A percentile compares a stretch with the other conserved stretches of the same genome.
Conservation (phyloP, 2,113 vertebrate genomes). For the Syngnathoides biaculeatus region DNA sequence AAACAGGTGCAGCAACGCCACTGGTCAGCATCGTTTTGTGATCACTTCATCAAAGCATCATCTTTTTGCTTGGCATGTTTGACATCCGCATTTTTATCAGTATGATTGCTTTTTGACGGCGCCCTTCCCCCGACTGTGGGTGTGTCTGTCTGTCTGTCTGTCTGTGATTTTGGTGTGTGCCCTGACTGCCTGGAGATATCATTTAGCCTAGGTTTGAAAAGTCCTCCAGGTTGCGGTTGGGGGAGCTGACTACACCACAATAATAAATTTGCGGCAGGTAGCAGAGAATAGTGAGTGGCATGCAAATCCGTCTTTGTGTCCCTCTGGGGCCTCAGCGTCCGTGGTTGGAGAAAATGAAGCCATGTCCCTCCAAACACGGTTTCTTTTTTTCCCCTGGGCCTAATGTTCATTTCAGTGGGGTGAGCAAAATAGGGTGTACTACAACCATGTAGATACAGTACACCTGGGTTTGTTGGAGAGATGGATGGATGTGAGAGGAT, state of each 20-base stretch:
- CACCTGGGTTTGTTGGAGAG: constrained; percentile 51
- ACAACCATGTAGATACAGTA: constrained; percentile 49
- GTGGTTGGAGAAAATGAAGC: constrained; percentile 69
- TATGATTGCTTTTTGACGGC: constrained; percentile 69
- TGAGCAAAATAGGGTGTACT: constrained; percentile 56
- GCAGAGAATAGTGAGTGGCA: constrained; percentile 69
- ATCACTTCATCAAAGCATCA: constrained; percentile 62
- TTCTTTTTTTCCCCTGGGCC: constrained; percentile 62
- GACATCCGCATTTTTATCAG: constrained; percentile 69
- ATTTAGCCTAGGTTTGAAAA: constrained; percentile 63
- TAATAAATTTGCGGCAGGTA: constrained; percentile 76
- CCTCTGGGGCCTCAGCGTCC: constrained; percentile 67
- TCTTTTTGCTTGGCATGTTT: constrained; percentile 41
- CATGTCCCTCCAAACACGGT: constrained; percentile 63
- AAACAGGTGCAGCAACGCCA: background rate
- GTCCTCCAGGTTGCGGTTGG: constrained; percentile 71
- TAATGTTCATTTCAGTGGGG: constrained; percentile 69
- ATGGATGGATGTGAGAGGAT: constrained; percentile 72
- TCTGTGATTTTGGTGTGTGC: constrained; percentile 52
- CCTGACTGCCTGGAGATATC: constrained; percentile 66
- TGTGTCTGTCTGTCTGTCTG: constrained; percentile 8
- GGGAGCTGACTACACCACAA: constrained; percentile 71
- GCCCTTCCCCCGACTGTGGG: constrained; percentile 36
- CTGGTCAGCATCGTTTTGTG: background rate
- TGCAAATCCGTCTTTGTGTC: constrained; percentile 78